These are phyloP conservation scores for Sarcophaga bullata DNA, from an alignment of 1,140 invertebrate species.

Conservation along the genomic window DNA sequence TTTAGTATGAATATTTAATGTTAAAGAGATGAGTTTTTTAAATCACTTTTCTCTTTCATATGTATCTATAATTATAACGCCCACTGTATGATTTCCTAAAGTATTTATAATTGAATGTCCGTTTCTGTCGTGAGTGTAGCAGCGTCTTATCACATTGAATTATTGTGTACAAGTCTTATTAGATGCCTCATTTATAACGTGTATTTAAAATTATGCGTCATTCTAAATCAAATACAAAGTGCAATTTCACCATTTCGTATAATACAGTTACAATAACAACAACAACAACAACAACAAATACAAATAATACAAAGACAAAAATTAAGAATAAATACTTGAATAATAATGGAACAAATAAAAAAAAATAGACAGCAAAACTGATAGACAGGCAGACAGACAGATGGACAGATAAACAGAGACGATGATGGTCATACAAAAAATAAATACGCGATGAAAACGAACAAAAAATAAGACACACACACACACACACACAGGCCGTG, in stretches of 20 bases:
- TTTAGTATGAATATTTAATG: no score
- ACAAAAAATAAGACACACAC: not conserved
- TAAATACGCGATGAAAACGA: not conserved
- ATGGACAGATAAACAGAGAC: not conserved
- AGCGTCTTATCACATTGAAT: not conserved
- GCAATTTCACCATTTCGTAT: not conserved
- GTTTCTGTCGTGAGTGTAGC: not conserved
- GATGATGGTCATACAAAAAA: not conserved
- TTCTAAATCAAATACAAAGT: constrained; percentile 6
- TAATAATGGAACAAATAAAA: not conserved
- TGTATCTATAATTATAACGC: no score
- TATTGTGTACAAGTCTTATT: not conserved
- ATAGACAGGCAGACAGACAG: not conserved
- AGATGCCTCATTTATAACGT: constrained; percentile 6
- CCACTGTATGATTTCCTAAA: no score
- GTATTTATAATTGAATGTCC: no score
- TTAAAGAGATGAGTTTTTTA: no score
- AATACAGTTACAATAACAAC: no score
- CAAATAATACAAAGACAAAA: no score
- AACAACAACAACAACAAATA: no score
- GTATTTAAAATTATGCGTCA: constrained; percentile 2
- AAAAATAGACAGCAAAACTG: not conserved
- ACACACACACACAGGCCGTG: not conserved
- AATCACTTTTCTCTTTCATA: no score
- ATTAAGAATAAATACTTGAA: no score